These are phyloP conservation scores for Pedionomus torquatus DNA, from an alignment of 2,113 vertebrate genomes.

Conservation along the genomic window DNA sequence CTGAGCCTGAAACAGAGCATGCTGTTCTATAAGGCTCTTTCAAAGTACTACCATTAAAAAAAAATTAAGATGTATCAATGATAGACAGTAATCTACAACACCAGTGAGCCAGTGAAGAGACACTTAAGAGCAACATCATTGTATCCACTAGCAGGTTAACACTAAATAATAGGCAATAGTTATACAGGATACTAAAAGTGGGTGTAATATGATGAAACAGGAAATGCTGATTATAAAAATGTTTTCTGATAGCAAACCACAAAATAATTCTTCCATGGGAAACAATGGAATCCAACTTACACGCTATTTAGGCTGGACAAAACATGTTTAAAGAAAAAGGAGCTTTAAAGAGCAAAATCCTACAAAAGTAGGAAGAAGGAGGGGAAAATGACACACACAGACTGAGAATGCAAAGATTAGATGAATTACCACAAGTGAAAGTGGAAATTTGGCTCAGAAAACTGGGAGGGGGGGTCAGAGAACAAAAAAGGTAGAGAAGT, in stretches of 20 bases:
- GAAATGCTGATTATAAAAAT: background rate
- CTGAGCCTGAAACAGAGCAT: background rate
- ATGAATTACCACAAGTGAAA: background rate
- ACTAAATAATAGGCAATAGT: background rate
- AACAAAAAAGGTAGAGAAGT: background rate
- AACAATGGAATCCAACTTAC: background rate
- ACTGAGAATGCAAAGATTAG: background rate
- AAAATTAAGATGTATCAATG: background rate
- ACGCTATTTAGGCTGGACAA: background rate
- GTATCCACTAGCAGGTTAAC: background rate
- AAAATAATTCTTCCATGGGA: background rate
- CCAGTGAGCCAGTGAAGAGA: background rate
- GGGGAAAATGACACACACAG: background rate
- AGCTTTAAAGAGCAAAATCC: background rate
- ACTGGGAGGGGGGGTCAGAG: rapidly evolving
- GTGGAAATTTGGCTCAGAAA: background rate
- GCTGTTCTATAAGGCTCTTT: background rate
- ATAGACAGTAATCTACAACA: background rate
- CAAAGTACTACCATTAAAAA: background rate
- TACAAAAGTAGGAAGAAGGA: background rate
- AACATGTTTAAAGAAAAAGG: background rate
- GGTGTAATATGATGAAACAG: background rate
- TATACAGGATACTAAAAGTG: background rate
- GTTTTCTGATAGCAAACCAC: background rate
- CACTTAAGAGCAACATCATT: background rate